Conservation (phyloP, 2,888 invertebrate genomes). For the Nymphalis urticae region DNA sequence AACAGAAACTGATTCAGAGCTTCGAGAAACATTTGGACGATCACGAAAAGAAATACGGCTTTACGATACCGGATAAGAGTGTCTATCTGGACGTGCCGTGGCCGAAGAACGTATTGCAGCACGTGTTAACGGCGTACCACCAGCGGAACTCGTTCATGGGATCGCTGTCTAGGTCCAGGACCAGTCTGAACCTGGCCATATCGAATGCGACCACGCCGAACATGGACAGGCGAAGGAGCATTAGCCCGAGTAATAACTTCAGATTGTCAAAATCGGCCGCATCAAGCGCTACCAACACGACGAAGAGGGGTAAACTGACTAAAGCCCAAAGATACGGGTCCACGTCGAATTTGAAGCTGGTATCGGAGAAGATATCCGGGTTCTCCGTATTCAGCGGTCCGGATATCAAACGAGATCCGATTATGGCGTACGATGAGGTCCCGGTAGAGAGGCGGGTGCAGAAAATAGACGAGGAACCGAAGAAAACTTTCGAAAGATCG, state of each 20-base stretch:
- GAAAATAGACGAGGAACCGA: slow-evolving; percentile 53
- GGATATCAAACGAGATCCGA: slow-evolving; percentile 60
- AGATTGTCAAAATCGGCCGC: slow-evolving; percentile 58
- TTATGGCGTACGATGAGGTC: slow-evolving; percentile 66
- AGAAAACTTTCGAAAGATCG: slow-evolving; percentile 43
- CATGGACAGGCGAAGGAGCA: slow-evolving; percentile 61
- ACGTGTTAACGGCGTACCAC: slow-evolving; percentile 64
- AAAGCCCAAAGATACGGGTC: slow-evolving; percentile 66
- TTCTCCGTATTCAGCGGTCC: slow-evolving; percentile 66
- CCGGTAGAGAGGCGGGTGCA: slow-evolving; percentile 28
- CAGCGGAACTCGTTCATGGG: slow-evolving; percentile 77
- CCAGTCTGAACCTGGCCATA: slow-evolving; percentile 71
- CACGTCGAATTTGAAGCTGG: slow-evolving; percentile 68
- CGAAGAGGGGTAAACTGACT: slow-evolving; percentile 57
- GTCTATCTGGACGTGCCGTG: slow-evolving; percentile 65
- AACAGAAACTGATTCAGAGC: slow-evolving; percentile 62
- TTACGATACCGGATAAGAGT: slow-evolving; percentile 59
- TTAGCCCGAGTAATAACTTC: slow-evolving; percentile 53
- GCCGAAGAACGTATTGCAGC: slow-evolving; percentile 74
- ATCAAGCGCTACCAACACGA: slow-evolving; percentile 53
- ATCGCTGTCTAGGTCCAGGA: slow-evolving; percentile 79
- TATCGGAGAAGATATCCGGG: slow-evolving; percentile 71
- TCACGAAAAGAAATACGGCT: slow-evolving; percentile 73
- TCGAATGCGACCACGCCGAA: slow-evolving; percentile 61
- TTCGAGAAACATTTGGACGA: slow-evolving; percentile 72